phyloP scores from a whole-genome alignment of 2,888 invertebrate species.

The Sphaeridia pumilis region DNA sequence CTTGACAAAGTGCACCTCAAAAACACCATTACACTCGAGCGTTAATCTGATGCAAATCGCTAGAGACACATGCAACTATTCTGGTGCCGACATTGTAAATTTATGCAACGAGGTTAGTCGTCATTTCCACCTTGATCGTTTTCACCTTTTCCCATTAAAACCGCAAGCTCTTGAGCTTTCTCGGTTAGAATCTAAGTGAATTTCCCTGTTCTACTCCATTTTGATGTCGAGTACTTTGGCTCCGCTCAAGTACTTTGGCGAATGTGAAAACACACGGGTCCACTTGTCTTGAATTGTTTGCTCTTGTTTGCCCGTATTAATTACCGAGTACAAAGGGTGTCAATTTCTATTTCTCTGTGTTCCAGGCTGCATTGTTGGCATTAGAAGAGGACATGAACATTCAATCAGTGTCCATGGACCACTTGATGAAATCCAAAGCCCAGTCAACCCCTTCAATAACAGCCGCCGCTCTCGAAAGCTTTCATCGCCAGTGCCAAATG shows the following conservation, averaged over 20 bases:
- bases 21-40: slow-evolving; percentile 42
- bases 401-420: slow-evolving; percentile 21
- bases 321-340: not conserved
- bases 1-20: slow-evolving; percentile 41
- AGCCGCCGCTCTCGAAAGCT: slow-evolving; percentile 9
- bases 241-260: not conserved
- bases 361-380: slow-evolving; percentile 49
- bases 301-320: not conserved
- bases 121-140: too few species aligned
- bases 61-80: slow-evolving; percentile 43
- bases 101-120: slow-evolving; percentile 47
- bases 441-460: slow-evolving; percentile 16
- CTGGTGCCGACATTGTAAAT: slow-evolving; percentile 53
- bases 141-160: not conserved
- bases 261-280: not conserved
- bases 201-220: not conserved
- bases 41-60: slow-evolving; percentile 43
- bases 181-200: not conserved
- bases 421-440: slow-evolving; percentile 24
- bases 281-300: not conserved
- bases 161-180: not conserved
- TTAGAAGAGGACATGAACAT: slow-evolving; percentile 42
- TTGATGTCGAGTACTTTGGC: not conserved
- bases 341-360: slow-evolving; percentile 17
- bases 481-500: too few species aligned